These are phyloP conservation scores for Nothobranchius kuhntae DNA, from an alignment of 2,113 vertebrate genomes.

Conservation along the genomic window DNA sequence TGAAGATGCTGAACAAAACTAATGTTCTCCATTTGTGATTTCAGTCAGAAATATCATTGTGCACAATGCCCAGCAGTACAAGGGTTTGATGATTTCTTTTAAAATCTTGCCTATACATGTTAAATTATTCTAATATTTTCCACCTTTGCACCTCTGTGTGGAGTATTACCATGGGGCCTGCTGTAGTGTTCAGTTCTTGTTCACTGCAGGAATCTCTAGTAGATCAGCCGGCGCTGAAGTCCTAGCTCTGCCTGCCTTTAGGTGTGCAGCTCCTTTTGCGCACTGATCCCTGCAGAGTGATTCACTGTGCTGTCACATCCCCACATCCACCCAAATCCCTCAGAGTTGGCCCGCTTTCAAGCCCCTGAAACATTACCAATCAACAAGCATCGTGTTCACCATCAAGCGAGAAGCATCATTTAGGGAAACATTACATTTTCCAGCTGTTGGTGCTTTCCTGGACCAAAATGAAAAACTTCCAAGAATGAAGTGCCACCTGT, in stretches of 20 bases:
- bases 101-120: neutral
- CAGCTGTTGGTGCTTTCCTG: conserved; percentile 51
- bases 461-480: conserved; percentile 51
- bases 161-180: neutral
- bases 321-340: conserved; percentile 53
- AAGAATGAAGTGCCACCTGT: conserved; percentile 46
- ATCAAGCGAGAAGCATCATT: conserved; percentile 56
- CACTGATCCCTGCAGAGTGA: conserved; percentile 59
- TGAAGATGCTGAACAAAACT: too few species aligned
- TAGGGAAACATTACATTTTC: conserved; percentile 61
- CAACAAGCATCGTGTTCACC: conserved; percentile 44
- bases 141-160: neutral
- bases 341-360: conserved; percentile 48
- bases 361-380: conserved; percentile 54
- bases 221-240: conserved; percentile 56
- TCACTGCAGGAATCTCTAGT: conserved; percentile 35
- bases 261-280: conserved; percentile 47
- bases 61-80: too few species aligned
- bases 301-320: conserved; percentile 52
- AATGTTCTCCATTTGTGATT: too few species aligned
- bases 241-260: conserved; percentile 49
- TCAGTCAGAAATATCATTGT: too few species aligned
- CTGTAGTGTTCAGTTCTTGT: conserved; percentile 22
- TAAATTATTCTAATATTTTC: neutral
- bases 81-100: too few species aligned